A percentile compares a stretch with the other conserved stretches of the same genome.
These are phyloP conservation scores for Mallateleia sp. DNA, from an alignment of 2,888 invertebrate genomes.

Conservation along the genomic window DNA sequence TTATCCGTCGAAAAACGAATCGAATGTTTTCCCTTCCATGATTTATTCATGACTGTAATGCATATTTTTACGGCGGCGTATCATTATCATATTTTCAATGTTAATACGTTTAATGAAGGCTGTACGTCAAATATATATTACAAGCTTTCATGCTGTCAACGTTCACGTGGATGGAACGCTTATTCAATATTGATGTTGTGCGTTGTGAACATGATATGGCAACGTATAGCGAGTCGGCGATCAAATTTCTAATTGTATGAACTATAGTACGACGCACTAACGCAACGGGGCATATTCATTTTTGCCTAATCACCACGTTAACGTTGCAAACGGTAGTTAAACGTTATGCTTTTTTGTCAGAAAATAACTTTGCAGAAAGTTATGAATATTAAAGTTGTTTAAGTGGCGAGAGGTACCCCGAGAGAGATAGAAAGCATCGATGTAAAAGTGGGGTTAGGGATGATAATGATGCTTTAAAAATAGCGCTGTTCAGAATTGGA, in stretches of 20 bases:
- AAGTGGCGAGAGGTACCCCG: constrained; percentile 15
- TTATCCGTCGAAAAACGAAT: constrained; percentile 34
- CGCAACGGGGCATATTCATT: constrained; percentile 7
- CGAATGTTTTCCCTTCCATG: constrained; percentile 49
- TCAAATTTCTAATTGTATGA: constrained; percentile 62
- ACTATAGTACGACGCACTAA: constrained; percentile 10
- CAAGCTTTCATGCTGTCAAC: constrained; percentile 70
- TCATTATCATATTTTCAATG: constrained; percentile 74
- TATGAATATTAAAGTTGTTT: constrained; percentile 50
- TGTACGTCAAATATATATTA: constrained; percentile 70
- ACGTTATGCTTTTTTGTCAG: neutral
- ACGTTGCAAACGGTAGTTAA: neutral
- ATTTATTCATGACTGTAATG: constrained; percentile 52
- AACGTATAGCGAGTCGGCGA: constrained; percentile 26
- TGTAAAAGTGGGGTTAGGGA: neutral
- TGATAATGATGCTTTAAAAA: constrained; percentile 1
- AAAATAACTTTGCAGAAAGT: constrained; percentile 22
- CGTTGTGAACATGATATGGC: constrained; percentile 38
- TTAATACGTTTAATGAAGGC: constrained; percentile 70
- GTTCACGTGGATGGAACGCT: constrained; percentile 64
- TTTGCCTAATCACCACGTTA: constrained; percentile 24
- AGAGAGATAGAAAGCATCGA: neutral
- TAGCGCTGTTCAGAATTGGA: neutral
- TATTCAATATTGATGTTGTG: constrained; percentile 67
- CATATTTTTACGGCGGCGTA: constrained; percentile 55